phyloP scores from a whole-genome alignment of 1,140 invertebrate species.

The Holcopasites calliopsidis region DNA sequence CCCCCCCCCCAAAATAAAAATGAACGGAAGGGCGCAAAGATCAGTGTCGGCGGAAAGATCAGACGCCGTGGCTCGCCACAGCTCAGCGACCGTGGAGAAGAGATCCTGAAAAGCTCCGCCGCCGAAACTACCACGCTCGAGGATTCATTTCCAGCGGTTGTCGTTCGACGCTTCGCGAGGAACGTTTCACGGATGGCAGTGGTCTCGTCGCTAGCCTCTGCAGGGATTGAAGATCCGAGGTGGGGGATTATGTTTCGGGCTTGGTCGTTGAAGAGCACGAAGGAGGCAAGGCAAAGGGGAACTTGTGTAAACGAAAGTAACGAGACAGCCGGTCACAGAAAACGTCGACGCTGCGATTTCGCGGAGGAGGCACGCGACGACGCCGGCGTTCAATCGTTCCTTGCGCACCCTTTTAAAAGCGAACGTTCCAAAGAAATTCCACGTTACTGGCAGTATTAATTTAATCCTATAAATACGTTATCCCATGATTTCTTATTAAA shows the following conservation, averaged over 20 bases:
- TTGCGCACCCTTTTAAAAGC: background rate
- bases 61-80: background rate
- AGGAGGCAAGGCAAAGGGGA: conserved; percentile 17
- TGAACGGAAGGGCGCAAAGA: background rate
- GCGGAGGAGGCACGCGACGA: background rate
- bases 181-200: conserved; percentile 19
- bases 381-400: background rate
- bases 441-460: background rate
- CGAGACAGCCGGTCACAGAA: conserved; percentile 36
- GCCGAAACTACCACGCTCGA: conserved; percentile 36
- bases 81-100: conserved; percentile 6
- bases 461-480: background rate
- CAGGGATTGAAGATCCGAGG: conserved; percentile 12
- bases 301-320: conserved; percentile 48
- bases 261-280: conserved; percentile 8
- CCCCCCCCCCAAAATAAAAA: background rate
- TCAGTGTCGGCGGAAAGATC: too few relatives aligned
- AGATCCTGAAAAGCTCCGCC: background rate
- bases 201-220: background rate
- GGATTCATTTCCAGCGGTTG: conserved; percentile 50
- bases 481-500: too few relatives aligned
- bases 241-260: conserved; percentile 50
- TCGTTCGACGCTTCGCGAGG: conserved; percentile 53
- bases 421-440: background rate
- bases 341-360: conserved; percentile 29